Evolutionary conservation across 2,797 vertebrate genomes (phyloP), one percentile per base, ranked within the genome.

Genomic region (Coendou prehensilis): DNA sequence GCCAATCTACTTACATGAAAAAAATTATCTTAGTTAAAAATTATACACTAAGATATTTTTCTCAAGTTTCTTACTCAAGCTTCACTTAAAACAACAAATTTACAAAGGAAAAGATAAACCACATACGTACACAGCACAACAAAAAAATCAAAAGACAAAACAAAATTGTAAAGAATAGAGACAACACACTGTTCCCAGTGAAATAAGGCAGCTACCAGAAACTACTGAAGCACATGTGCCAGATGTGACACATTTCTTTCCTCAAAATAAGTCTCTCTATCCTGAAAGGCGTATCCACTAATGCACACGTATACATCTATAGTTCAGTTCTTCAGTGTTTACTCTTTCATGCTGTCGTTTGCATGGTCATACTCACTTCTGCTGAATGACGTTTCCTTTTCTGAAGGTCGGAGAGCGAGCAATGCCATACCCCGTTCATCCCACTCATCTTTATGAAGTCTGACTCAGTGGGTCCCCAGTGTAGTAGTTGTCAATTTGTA

Each of bases 91-190:
- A 64, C 4, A 89, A 41, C 15, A 76, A 37, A 93, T 26, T 87
- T 91, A 87, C 30, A 85, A 91, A 56, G 9, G 67, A 82, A 81
- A 93, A 91, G 59, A 86, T 37, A 80, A 82, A 81, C 14, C 18
- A 89, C 13, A n/a, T 1, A n/a, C 7, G 57, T 2, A 56, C 0
- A 50, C 0, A 78, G 52, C 26, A 57, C 1, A 17, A 75, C 41
- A 75, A 45, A 45, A 79, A 28, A 69, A 75, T 50, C 0, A 23
- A 67, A 75, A 79, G 59, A 30, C 9, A 5, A 85, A 64, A 52
- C 17, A 22, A 82, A 93, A 50, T 5, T 52, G n/a, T 82, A 56
- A 82, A 20, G 28, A 86, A 82, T 15, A 47, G n/a, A n/a, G 26
- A 81, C 2, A 50, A 54, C 61, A 17, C 17, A 81, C 37, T 47